Evolutionary conservation across 2,888 invertebrate species (phyloP).

Genomic region (Chesias legatella): DNA sequence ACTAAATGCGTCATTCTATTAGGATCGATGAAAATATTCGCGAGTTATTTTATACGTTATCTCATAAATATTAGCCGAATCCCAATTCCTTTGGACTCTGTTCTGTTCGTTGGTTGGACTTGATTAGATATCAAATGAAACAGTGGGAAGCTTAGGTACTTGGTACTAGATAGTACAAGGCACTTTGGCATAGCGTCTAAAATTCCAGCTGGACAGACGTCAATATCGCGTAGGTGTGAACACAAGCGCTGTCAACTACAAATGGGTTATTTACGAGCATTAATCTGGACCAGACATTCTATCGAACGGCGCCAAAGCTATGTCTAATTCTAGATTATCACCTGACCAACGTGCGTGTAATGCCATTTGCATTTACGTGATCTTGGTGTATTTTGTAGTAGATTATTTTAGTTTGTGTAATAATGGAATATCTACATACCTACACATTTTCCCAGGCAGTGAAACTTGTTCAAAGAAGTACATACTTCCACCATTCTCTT

Average conservation of each 20-base stretch:
- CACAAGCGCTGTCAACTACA: conserved; percentile 35
- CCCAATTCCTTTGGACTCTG: too few relatives aligned
- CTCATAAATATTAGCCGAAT: too few relatives aligned
- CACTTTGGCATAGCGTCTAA: conserved; percentile 22
- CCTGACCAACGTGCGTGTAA: conserved; percentile 38
- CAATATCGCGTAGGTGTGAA: conserved; percentile 24
- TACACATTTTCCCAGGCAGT: too few relatives aligned
- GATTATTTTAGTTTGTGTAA: too few relatives aligned
- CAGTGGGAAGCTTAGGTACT: too few relatives aligned
- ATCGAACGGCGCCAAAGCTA: conserved; percentile 37
- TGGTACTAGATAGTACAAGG: background rate
- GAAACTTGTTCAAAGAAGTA: too few relatives aligned
- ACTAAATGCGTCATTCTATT: conserved; percentile 12
- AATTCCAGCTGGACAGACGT: conserved; percentile 24
- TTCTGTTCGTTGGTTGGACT: too few relatives aligned
- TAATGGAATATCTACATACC: too few relatives aligned
- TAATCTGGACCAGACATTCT: conserved; percentile 30
- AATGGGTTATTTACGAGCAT: conserved; percentile 40
- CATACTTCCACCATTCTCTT: too few relatives aligned
- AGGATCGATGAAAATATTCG: background rate
- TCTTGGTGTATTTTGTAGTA: background rate
- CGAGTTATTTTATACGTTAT: too few relatives aligned
- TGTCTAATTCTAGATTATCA: conserved; percentile 47
- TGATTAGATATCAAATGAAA: too few relatives aligned
- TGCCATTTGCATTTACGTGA: conserved; percentile 19